Evolutionary conservation across 2,797 vertebrate genomes (phyloP).

Genomic region (Myripristis murdjan): DNA sequence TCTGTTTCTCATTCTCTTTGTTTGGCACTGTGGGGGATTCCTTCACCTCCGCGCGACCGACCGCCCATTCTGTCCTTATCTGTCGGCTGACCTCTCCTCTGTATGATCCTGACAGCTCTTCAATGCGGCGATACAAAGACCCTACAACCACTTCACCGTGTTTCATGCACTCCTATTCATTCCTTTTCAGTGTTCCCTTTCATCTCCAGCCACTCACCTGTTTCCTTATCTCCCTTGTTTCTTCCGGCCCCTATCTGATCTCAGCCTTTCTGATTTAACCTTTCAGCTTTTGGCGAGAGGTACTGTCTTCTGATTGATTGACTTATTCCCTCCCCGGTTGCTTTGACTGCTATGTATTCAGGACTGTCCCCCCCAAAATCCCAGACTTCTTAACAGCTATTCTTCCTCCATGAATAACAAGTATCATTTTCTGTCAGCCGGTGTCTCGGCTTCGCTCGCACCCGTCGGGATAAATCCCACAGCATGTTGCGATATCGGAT

Average conservation of each 20-base stretch:
- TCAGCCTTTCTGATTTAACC: slow-evolving; percentile 17
- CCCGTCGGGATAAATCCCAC: neutral
- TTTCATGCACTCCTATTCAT: slow-evolving; percentile 32
- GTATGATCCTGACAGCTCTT: slow-evolving; percentile 40
- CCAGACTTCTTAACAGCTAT: neutral
- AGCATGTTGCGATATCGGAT: slow-evolving; percentile 10
- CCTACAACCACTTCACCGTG: slow-evolving; percentile 27
- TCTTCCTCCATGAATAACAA: neutral
- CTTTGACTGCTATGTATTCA: neutral
- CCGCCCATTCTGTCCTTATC: slow-evolving; percentile 34
- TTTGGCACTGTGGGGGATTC: slow-evolving; percentile 36
- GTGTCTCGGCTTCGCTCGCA: neutral
- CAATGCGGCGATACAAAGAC: slow-evolving; percentile 43
- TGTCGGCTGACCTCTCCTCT: slow-evolving; percentile 50
- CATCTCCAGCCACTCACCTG: slow-evolving; percentile 36
- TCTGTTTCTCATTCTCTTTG: slow-evolving; percentile 55
- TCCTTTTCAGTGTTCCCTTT: slow-evolving; percentile 38
- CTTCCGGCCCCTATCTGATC: slow-evolving; percentile 36
- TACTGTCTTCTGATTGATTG: neutral
- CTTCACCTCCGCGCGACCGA: slow-evolving; percentile 33
- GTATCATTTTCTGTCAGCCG: neutral
- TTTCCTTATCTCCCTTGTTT: slow-evolving; percentile 29
- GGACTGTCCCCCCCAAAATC: neutral
- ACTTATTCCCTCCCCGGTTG: neutral
- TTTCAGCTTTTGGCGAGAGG: slow-evolving; percentile 22